Evolutionary conservation across 2,888 invertebrate genomes (phyloP).

Genomic region (Microctonus hyperodae): DNA sequence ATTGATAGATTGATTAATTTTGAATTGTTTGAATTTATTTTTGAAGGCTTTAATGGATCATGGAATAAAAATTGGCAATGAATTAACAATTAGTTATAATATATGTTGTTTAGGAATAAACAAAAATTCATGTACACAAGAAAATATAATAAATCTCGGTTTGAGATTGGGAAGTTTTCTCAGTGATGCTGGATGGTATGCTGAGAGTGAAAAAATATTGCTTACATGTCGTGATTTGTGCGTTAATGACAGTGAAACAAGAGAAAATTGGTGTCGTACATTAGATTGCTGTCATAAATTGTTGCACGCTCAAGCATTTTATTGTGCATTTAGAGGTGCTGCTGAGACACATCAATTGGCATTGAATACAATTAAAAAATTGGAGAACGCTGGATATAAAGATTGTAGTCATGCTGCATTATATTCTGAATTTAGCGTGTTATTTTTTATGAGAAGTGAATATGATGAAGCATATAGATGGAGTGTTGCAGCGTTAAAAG

Average conservation of each 20-base stretch:
- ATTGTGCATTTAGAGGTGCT: slow-evolving; percentile 82
- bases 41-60: slow-evolving; percentile 70
- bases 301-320: slow-evolving; percentile 82
- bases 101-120: slow-evolving; percentile 44
- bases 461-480: slow-evolving; percentile 75
- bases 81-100: slow-evolving; percentile 57
- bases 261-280: slow-evolving; percentile 71
- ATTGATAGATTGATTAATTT: neutral
- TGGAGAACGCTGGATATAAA: slow-evolving; percentile 60
- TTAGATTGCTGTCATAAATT: slow-evolving; percentile 87
- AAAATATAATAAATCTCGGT: slow-evolving; percentile 56
- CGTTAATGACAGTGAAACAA: slow-evolving; percentile 65
- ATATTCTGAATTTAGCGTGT: slow-evolving; percentile 82
- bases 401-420: slow-evolving; percentile 69
- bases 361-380: slow-evolving; percentile 64
- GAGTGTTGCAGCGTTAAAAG: slow-evolving; percentile 77
- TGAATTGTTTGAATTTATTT: neutral
- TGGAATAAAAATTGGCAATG: slow-evolving; percentile 68
- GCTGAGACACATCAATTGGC: slow-evolving; percentile 74
- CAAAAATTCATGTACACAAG: slow-evolving; percentile 43
- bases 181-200: slow-evolving; percentile 88
- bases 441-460: slow-evolving; percentile 85
- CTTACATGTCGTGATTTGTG: slow-evolving; percentile 74
- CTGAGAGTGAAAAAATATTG: slow-evolving; percentile 78
- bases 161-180: slow-evolving; percentile 74